phyloP scores from a whole-genome alignment of 1,140 invertebrate species.

The Brachionus rubens region DNA sequence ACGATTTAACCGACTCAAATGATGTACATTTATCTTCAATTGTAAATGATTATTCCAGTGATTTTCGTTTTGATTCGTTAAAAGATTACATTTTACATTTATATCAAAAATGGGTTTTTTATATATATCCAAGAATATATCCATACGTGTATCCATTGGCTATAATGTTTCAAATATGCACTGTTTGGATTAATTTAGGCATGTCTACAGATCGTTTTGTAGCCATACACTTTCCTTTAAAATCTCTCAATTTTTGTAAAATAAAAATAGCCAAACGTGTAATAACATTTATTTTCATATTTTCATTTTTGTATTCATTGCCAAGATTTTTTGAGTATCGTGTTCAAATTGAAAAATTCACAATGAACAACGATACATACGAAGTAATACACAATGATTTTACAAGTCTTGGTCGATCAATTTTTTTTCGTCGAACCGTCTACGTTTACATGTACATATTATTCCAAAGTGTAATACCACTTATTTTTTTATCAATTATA shows the following conservation, averaged over 20 bases:
- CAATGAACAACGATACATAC: conserved; percentile 23
- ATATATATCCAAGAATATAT: conserved; percentile 33
- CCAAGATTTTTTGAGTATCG: conserved; percentile 58
- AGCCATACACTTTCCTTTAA: conserved; percentile 61
- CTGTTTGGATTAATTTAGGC: conserved; percentile 59
- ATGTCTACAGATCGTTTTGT: conserved; percentile 60
- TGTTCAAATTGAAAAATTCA: not conserved
- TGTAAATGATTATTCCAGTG: not conserved
- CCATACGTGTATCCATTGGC: conserved; percentile 43
- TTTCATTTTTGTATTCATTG: conserved; percentile 29
- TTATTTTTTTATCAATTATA: conserved; percentile 6
- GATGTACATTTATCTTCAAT: not conserved
- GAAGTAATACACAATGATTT: conserved; percentile 20
- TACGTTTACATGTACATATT: conserved; percentile 44
- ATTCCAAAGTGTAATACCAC: conserved; percentile 41
- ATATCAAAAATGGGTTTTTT: conserved; percentile 15
- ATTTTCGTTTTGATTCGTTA: not conserved
- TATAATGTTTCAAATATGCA: conserved; percentile 56
- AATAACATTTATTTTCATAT: not conserved
- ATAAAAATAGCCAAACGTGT: conserved; percentile 50
- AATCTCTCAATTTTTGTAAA: conserved; percentile 56
- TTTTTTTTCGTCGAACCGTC: not conserved
- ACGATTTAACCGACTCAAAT: not conserved
- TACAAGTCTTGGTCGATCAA: conserved; percentile 11
- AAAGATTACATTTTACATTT: not conserved